Evolutionary conservation across 2,888 invertebrate species (phyloP), one percentile per base, ranked within the genome.

Genomic region (Cistogaster globosa): DNA sequence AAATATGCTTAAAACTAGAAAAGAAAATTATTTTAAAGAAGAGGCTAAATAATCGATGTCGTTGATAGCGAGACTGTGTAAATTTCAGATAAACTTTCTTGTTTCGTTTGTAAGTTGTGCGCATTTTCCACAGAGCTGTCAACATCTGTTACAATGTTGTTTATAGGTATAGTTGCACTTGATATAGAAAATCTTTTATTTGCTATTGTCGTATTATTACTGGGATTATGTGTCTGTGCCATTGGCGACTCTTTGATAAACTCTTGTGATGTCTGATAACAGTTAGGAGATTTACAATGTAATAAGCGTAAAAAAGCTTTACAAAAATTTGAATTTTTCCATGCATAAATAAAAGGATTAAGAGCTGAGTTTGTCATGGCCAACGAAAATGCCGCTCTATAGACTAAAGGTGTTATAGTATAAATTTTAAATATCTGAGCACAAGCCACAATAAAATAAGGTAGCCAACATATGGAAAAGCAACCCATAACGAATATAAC

Each of bases 261-360:
- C n/a, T 65, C 55, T 26, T 20, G 8, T 22, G 78, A 53, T 32
- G 53, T 76, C 68, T 82, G 78, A 79, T 79, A 72, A 65, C 75
- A 69, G 76, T 95, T 95, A 0, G 95, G 95, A 83, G 94, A 93
- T 89, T 94, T 94, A 90, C 96, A 96, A 36, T 94, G 94, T 18
- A 96, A 92, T 14, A 96, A 93, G 86, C 94, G 94, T 42, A 94
- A 93, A 90, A 97, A 96, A 1, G 96, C 96, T 68, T 94, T 94
- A 6, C 96, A 94, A 90, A 96, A 97, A 86, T 95, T 96, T 9
- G 95, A 94, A 91, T 96, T 97, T 91, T 97, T 97, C 97, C 97
- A 97, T 42, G 96, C 96, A 93, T 97, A 97, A 88, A 97, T 96
- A 60, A 97, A 93, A 0, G 97, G 97, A 92, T 97, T 97, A 89